These are phyloP conservation scores for Drosophila mayri DNA, from an alignment of 1,140 invertebrate genomes.

Conservation along the genomic window DNA sequence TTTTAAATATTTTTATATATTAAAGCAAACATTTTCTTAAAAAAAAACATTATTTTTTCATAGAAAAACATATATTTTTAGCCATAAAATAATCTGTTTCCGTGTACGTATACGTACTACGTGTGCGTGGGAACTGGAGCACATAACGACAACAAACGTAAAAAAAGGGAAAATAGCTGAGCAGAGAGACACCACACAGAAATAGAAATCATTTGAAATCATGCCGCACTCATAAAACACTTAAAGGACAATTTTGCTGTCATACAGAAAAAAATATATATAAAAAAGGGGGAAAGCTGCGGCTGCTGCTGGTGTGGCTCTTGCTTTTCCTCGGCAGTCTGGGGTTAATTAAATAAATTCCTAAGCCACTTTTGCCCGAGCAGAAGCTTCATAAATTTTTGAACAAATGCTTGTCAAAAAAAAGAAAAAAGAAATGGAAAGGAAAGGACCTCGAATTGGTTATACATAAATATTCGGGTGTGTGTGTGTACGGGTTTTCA, in stretches of 20 bases:
- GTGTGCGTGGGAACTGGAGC: constrained; percentile 64
- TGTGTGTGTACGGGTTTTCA: constrained; percentile 41
- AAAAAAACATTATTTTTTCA: background rate
- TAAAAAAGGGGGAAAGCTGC: constrained; percentile 20
- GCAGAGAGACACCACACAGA: constrained; percentile 42
- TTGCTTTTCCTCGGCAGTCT: constrained; percentile 47
- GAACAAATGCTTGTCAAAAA: constrained; percentile 52
- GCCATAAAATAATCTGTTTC: background rate
- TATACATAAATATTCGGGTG: constrained; percentile 73
- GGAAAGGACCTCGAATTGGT: constrained; percentile 50
- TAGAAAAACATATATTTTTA: background rate
- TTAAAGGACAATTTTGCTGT: constrained; percentile 71
- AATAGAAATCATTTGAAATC: constrained; percentile 61
- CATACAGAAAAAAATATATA: constrained; percentile 27
- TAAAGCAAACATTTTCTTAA: background rate
- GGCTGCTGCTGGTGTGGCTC: constrained; percentile 30
- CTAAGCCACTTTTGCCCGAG: constrained; percentile 45
- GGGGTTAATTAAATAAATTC: constrained; percentile 79
- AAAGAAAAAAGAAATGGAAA: background rate
- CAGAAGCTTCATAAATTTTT: constrained; percentile 54
- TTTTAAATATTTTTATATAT: background rate
- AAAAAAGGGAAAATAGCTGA: constrained; percentile 13
- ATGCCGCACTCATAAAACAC: constrained; percentile 74
- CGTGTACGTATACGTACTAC: constrained; percentile 27
- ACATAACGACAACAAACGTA: constrained; percentile 51